Evolutionary conservation across 1,140 invertebrate species (phyloP).

Genomic region (Zaprionus capensis): DNA sequence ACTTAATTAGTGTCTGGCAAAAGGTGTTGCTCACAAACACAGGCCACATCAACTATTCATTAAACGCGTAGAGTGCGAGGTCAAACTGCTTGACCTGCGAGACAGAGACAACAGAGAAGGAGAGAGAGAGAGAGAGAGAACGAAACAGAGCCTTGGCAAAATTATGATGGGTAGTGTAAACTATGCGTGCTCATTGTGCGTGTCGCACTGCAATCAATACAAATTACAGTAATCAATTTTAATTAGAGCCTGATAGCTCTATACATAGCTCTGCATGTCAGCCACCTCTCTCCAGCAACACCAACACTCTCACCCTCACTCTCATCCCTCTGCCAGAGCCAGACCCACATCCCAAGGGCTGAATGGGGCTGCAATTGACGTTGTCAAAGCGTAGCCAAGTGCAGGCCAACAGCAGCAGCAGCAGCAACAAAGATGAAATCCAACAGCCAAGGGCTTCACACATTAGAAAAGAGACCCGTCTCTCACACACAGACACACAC

Average conservation of each 20-base stretch:
- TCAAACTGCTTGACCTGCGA: conserved; percentile 64
- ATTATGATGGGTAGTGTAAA: conserved; percentile 40
- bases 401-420: conserved; percentile 44
- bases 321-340: neutral
- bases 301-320: neutral
- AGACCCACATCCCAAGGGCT: neutral
- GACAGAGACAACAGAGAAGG: neutral
- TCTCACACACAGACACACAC: conserved; percentile 13
- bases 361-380: conserved; percentile 65
- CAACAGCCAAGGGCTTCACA: conserved; percentile 39
- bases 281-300: neutral
- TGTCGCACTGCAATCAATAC: conserved; percentile 68
- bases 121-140: neutral
- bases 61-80: conserved; percentile 37
- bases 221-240: conserved; percentile 82
- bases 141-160: conserved; percentile 25
- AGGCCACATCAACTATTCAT: conserved; percentile 49
- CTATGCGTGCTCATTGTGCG: conserved; percentile 62
- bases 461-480: conserved; percentile 44
- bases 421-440: conserved; percentile 63
- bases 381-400: conserved; percentile 62
- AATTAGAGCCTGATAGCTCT: conserved; percentile 60
- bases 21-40: conserved; percentile 72
- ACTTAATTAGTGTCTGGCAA: conserved; percentile 68
- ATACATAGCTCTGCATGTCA: neutral